A percentile compares a stretch with the other conserved stretches of the same genome.
phyloP scores from a whole-genome alignment of 2,888 invertebrate species.

The Ochropleura leucogaster region DNA sequence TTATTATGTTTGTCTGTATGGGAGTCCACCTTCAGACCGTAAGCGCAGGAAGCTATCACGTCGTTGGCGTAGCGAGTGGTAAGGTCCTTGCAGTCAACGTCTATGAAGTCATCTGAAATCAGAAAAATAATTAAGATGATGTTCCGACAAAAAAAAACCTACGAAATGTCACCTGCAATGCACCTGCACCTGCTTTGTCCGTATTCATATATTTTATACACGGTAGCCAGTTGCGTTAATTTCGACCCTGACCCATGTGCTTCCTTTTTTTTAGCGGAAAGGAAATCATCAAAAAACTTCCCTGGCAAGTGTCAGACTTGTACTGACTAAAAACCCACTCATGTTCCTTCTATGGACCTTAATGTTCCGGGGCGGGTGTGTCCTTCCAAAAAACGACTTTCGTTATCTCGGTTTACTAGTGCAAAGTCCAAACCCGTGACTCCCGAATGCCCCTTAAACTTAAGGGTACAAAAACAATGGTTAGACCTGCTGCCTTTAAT shows the following conservation, averaged over 20 bases:
- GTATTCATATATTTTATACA: not conserved
- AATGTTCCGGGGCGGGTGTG: not conserved
- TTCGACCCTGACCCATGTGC: not conserved
- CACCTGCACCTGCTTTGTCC: not conserved
- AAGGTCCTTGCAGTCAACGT: conserved; percentile 83
- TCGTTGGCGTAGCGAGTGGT: conserved; percentile 87
- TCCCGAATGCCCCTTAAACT: no score
- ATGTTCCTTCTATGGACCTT: no score
- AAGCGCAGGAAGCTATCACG: conserved; percentile 89
- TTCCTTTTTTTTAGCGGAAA: no score
- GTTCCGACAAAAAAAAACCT: not conserved
- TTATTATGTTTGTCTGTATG: conserved; percentile 86
- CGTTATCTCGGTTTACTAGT: no score
- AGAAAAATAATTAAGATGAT: conserved; percentile 3
- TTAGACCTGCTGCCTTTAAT: no score
- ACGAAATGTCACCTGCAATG: not conserved
- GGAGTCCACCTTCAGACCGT: conserved; percentile 90
- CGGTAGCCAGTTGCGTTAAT: not conserved
- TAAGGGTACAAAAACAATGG: no score
- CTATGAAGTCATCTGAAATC: conserved; percentile 66
- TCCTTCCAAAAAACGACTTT: not conserved
- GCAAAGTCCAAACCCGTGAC: no score
- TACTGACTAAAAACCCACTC: not conserved
- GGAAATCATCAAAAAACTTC: no score
- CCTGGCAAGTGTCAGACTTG: no score